Base-by-base conservation (phyloP, 1,140 invertebrate genomes). In the Megathymus violae region DNA sequence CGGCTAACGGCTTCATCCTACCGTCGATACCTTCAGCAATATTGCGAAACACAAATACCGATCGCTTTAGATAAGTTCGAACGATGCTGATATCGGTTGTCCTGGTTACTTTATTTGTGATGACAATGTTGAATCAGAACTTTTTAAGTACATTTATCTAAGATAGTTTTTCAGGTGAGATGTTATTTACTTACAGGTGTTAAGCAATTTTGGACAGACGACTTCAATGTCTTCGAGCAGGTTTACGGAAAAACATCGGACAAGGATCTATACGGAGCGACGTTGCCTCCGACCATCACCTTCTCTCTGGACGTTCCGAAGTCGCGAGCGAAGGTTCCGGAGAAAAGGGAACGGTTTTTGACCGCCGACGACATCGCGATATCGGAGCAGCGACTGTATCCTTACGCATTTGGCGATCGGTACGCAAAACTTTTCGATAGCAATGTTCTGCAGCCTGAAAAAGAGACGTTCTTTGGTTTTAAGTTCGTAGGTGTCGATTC, bases 181-280 rank as follows among this genome's bases (percentile, higher is more conserved):
- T 11, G 25, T 3, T 25, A 47, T 47, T 5, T 36, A 17, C 15
- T 85, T 78, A 4, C 67, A 90, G 88, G 78, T 38, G 71, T 90
- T 5, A 65, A 78, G 0, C 80, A 88, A 62, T 88, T 88, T 52
- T 88, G 83, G 85, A 74, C 78, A 4, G 85, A 90, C 16, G 85
- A 89, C 47, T 82, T 79, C 54, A 90, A 88, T 59, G 69, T 79
- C 1, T 85, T 88, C 27, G 80, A 86, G 6, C 76, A 88, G 62
- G 64, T 88, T 9, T 90, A 88, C 43, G 85, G 85, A 1, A 87
- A 76, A 66, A 90, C 88, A 11, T 89, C 85, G 1, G 88, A 90
- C 46, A 83, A 78, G 48, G 77, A 88, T 1, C 66, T 90, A 0
- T 90, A 82, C 38, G 85, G 85, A 15, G 75, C 64, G 0, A 72